Conservation (phyloP, 2,113 vertebrate genomes). For the Rousettus leschenaultii region DNA sequence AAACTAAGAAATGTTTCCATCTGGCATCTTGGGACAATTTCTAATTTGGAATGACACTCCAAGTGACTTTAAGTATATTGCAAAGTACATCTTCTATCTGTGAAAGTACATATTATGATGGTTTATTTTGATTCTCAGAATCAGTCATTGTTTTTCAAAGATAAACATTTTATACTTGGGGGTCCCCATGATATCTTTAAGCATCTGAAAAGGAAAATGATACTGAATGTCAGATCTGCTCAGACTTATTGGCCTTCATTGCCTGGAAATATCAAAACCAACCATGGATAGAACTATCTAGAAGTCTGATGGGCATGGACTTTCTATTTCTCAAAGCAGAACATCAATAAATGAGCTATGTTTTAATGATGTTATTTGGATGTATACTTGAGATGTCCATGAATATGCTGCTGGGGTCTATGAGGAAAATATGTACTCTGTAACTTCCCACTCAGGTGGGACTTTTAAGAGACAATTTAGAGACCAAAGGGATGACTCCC, state of each 20-base stretch:
- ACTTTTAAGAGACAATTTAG: neutral
- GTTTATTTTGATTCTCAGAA: slow-evolving; percentile 6
- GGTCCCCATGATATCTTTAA: neutral
- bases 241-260: neutral
- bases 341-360: neutral
- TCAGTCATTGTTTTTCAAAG: neutral
- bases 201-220: neutral
- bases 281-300: neutral
- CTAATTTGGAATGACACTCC: neutral
- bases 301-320: neutral
- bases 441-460: neutral
- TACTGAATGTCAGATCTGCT: neutral
- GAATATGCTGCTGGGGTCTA: neutral
- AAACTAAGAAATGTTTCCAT: neutral
- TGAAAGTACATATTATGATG: neutral
- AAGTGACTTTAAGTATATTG: neutral
- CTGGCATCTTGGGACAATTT: neutral
- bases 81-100: neutral
- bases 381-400: neutral
- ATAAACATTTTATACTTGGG: neutral
- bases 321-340: neutral
- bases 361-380: neutral
- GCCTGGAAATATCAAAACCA: neutral
- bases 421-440: neutral
- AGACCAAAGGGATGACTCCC: neutral